A percentile compares a stretch with the other conserved stretches of the same genome.
Evolutionary conservation across 2,113 vertebrate genomes (phyloP).

Genomic region (Tyrannus savana): DNA sequence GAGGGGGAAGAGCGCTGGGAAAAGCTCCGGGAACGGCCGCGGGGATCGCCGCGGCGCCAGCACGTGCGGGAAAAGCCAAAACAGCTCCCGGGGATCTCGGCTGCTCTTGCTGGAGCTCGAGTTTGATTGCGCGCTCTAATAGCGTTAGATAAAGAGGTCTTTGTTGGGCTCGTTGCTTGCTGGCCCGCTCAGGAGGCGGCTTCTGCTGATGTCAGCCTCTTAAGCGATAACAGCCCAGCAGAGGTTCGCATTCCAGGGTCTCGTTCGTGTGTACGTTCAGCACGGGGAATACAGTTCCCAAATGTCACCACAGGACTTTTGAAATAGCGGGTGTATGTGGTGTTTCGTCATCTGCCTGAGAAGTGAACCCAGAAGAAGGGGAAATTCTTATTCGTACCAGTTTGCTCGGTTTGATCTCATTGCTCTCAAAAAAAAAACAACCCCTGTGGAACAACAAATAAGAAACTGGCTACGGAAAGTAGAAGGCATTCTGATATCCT

Average conservation of each 20-base stretch:
- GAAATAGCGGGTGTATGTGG: rapidly evolving
- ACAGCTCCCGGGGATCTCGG: not conserved
- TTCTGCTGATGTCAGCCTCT: not conserved
- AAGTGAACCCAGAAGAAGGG: not conserved
- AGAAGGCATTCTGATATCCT: not conserved
- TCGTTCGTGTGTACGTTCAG: not conserved
- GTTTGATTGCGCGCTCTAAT: not conserved
- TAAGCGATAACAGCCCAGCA: not conserved
- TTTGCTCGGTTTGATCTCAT: not conserved
- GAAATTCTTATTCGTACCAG: not conserved
- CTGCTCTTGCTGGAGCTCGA: not conserved
- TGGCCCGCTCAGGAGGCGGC: not conserved
- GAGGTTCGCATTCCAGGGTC: not conserved
- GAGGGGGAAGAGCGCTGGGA: not conserved
- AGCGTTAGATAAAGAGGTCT: slow-evolving; percentile 16
- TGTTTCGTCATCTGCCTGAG: not conserved
- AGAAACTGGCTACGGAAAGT: not conserved
- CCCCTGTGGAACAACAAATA: not conserved
- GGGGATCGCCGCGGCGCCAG: not conserved
- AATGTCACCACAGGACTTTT: not conserved
- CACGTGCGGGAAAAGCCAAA: not conserved
- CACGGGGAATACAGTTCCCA: not conserved
- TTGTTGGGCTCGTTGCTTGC: slow-evolving; percentile 15
- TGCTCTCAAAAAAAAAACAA: not conserved
- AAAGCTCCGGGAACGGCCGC: not conserved